Percentiles rank a stretch among this genome's conserved stretches.
Evolutionary conservation across 1,140 invertebrate genomes (phyloP).

Genomic region (Calliopsis andreniformis): DNA sequence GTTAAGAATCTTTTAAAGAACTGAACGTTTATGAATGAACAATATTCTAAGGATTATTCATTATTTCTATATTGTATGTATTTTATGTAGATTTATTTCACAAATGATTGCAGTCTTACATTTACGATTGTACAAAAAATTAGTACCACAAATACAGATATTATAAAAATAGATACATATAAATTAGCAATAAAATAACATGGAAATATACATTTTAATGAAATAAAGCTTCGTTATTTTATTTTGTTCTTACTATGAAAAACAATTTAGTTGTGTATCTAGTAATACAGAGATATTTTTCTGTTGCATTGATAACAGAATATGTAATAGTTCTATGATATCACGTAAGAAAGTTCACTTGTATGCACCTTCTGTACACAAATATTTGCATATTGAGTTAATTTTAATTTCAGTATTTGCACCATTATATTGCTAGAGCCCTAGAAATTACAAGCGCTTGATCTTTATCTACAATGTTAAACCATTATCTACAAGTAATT

Average conservation of each 20-base stretch:
- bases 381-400: conserved; percentile 11
- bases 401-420: conserved; percentile 27
- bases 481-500: conserved; percentile 1
- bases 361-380: conserved; percentile 9
- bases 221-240: background rate
- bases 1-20: background rate
- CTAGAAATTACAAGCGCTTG: background rate
- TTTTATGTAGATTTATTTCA: background rate
- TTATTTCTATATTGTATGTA: conserved; percentile 3
- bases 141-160: background rate
- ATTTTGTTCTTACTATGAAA: background rate
- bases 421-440: conserved; percentile 5
- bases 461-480: conserved; percentile 2
- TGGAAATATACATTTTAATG: background rate
- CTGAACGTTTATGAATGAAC: background rate
- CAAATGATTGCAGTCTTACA: conserved; percentile 13
- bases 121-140: conserved; percentile 14
- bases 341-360: background rate
- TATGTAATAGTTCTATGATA: background rate
- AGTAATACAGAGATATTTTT: no score
- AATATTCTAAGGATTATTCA: background rate
- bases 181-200: background rate
- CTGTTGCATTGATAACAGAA: background rate
- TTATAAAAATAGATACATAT: background rate
- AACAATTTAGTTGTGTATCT: no score